These are phyloP conservation scores for Hydrotaea cyrtoneurina DNA, from an alignment of 2,888 invertebrate genomes.

Conservation along the genomic window DNA sequence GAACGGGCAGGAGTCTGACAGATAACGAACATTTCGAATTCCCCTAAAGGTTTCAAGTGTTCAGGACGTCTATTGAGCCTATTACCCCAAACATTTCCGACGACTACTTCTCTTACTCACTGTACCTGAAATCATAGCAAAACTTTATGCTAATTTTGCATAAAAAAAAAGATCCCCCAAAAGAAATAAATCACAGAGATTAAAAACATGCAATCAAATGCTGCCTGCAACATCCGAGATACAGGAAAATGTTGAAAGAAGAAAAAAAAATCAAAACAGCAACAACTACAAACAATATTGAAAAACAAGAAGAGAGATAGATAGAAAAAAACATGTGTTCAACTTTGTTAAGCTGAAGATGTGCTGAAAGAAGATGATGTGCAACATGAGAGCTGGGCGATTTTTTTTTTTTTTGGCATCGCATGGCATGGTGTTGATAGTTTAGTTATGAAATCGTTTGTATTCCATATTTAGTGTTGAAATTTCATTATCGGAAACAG, in stretches of 20 bases:
- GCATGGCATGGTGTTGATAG: not conserved
- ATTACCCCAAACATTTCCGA: too few relatives aligned
- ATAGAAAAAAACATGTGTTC: conserved; percentile 1
- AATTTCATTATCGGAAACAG: not conserved
- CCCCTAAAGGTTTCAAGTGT: too few relatives aligned
- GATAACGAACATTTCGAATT: too few relatives aligned
- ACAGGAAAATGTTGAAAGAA: conserved; percentile 6
- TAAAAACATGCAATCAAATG: conserved; percentile 36
- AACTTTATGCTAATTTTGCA: conserved; percentile 35
- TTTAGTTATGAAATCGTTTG: conserved; percentile 3
- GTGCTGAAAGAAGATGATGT: not conserved
- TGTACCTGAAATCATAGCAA: not conserved
- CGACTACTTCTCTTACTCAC: too few relatives aligned
- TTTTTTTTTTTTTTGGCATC: too few relatives aligned
- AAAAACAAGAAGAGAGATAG: not conserved
- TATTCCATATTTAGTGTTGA: not conserved
- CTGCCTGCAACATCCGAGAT: not conserved
- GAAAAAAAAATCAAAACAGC: not conserved
- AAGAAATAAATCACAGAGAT: conserved; percentile 12
- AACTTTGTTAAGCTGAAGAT: conserved; percentile 1
- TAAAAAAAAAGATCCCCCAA: conserved; percentile 8
- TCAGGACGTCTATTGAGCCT: too few relatives aligned
- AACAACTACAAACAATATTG: not conserved
- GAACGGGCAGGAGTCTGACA: too few relatives aligned
- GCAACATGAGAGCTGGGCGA: not conserved